A percentile compares a stretch with the other conserved stretches of the same genome.
Evolutionary conservation across 2,797 vertebrate genomes (phyloP).

Genomic region (Aselliscus stoliczkanus): DNA sequence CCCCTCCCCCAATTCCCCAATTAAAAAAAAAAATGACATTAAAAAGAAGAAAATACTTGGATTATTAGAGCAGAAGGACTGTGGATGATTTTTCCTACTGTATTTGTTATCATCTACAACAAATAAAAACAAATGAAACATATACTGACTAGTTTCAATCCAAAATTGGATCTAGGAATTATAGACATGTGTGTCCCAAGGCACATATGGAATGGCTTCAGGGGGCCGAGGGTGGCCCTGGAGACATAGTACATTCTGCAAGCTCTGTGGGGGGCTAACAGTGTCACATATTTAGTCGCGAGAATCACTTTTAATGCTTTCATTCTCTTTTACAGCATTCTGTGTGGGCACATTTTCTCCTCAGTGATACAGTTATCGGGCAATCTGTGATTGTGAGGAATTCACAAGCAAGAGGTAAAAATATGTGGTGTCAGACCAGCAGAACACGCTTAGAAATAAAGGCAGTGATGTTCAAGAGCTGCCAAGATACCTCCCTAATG

Average conservation of each 20-base stretch:
- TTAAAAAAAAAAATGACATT: not conserved
- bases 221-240: not conserved
- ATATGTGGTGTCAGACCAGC: not conserved
- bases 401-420: constrained; percentile 28
- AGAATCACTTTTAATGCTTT: not conserved
- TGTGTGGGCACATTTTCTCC: not conserved
- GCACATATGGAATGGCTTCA: not conserved
- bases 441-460: constrained; percentile 5
- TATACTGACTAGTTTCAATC: not conserved
- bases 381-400: constrained; percentile 16
- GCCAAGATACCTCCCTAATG: not conserved
- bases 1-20: too few relatives aligned
- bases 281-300: not conserved
- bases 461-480: not conserved
- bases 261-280: rapidly evolving
- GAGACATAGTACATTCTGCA: not conserved
- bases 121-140: not conserved
- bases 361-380: not conserved
- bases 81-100: not conserved
- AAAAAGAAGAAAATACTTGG: not conserved
- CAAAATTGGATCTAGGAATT: not conserved
- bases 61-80: not conserved
- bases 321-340: not conserved
- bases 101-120: not conserved
- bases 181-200: not conserved